These are phyloP conservation scores for Loriculus beryllinus DNA, from an alignment of 2,797 vertebrate species.

Conservation along the genomic window DNA sequence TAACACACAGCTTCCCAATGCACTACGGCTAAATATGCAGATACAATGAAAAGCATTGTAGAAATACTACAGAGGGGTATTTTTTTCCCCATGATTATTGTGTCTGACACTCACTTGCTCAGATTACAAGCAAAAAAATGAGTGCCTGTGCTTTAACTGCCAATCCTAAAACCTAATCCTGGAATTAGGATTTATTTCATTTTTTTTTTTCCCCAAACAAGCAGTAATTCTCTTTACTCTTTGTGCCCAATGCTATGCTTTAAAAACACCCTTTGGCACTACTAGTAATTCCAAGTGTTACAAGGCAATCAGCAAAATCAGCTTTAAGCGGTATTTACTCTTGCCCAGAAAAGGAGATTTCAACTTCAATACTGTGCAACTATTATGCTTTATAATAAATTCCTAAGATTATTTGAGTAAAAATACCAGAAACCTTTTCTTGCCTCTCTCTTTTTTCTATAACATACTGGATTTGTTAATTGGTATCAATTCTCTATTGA, in stretches of 20 bases:
- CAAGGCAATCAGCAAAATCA: neutral
- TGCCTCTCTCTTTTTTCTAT: neutral
- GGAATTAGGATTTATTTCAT: neutral
- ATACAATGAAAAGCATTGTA: neutral
- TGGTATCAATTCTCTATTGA: neutral
- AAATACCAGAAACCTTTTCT: neutral
- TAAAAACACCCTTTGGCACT: neutral
- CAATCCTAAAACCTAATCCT: constrained; percentile 1
- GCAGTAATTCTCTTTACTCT: neutral
- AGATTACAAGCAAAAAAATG: constrained; percentile 19
- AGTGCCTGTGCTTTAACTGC: neutral
- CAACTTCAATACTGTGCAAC: neutral
- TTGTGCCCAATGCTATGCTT: neutral
- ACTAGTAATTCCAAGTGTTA: neutral
- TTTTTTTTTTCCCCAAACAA: neutral
- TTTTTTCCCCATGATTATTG: neutral
- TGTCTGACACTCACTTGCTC: neutral
- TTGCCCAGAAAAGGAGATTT: neutral
- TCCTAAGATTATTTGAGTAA: neutral
- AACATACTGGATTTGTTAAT: neutral
- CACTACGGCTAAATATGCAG: neutral
- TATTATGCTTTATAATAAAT: neutral
- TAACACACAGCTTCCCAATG: neutral
- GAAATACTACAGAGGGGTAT: neutral
- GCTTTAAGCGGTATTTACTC: neutral